These are phyloP conservation scores for Lynx canadensis DNA, from an alignment of 2,113 vertebrate genomes.

Conservation along the genomic window DNA sequence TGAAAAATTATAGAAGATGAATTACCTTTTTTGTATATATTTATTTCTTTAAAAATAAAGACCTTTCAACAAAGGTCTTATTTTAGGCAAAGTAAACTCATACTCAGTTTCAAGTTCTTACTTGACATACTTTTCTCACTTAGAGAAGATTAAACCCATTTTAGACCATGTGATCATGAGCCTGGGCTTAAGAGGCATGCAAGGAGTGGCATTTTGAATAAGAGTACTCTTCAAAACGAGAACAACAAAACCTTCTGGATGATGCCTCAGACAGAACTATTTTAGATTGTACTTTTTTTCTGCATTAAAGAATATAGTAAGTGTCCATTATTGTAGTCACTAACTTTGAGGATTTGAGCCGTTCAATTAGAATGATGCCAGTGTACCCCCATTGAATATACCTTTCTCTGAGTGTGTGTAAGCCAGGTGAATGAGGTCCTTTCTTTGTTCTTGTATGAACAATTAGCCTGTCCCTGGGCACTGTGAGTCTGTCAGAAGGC, in stretches of 20 bases:
- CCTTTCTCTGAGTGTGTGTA: neutral
- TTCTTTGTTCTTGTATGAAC: neutral
- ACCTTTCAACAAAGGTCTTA: constrained; percentile 6
- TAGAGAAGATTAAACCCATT: constrained; percentile 14
- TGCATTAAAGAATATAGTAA: neutral
- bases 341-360: neutral
- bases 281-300: neutral
- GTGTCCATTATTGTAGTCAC: neutral
- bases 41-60: neutral
- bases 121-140: neutral
- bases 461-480: neutral
- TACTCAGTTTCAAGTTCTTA: neutral
- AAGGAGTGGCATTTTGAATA: neutral
- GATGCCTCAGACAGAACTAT: neutral
- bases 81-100: neutral
- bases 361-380: neutral
- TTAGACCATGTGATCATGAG: neutral
- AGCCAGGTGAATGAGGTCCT: neutral
- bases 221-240: neutral
- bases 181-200: neutral
- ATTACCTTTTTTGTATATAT: neutral
- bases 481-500: neutral
- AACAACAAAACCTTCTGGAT: neutral
- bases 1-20: constrained; percentile 6
- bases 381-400: neutral